A percentile compares a stretch with the other conserved stretches of the same genome.
Conservation (phyloP, 2,113 vertebrate species). For the Eulemur macaco region DNA sequence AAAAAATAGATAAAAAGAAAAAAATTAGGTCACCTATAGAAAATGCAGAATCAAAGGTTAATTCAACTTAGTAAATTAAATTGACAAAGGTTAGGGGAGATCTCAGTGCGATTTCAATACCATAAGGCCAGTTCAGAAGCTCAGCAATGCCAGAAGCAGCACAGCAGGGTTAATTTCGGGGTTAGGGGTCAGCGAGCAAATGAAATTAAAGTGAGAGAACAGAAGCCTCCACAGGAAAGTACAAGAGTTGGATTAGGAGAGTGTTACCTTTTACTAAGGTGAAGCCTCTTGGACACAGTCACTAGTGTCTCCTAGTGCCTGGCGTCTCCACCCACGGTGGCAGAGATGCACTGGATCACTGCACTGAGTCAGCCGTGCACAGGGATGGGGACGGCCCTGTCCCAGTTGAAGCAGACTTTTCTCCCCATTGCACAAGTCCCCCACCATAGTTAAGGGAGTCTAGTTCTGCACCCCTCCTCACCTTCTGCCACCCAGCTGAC, state of each 20-base stretch:
- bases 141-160: constrained; percentile 85
- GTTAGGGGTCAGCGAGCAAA: constrained; percentile 78
- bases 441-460: fast-evolving
- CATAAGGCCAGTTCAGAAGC: constrained; percentile 80
- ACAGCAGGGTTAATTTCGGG: constrained; percentile 76
- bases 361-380: background rate
- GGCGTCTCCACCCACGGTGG: background rate
- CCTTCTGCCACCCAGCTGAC: background rate
- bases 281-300: constrained; percentile 18
- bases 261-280: background rate
- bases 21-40: constrained; percentile 97
- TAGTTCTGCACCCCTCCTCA: background rate
- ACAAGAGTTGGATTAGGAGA: constrained; percentile 60
- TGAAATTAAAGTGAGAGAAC: constrained; percentile 79
- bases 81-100: constrained; percentile 85
- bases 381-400: background rate
- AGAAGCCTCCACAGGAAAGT: constrained; percentile 49
- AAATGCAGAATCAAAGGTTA: constrained; percentile 91
- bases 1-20: constrained; percentile 90
- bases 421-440: background rate
- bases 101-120: constrained; percentile 74
- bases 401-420: background rate
- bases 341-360: background rate
- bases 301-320: background rate
- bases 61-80: constrained; percentile 88